Conservation (phyloP, 2,113 vertebrate species). For the Pheucticus melanocephalus region DNA sequence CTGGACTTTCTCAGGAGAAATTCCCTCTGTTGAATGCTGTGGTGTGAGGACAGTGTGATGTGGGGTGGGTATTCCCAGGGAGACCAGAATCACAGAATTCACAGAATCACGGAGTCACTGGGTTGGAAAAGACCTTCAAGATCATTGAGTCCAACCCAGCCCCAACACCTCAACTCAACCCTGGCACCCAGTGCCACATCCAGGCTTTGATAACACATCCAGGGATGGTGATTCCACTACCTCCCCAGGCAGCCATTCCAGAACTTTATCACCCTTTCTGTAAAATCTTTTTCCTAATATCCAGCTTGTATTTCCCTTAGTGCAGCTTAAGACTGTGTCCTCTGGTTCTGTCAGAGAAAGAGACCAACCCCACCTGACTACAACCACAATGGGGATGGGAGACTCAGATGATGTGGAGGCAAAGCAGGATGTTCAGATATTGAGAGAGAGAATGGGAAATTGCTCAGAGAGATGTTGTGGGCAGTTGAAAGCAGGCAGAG, state of each 20-base stretch:
- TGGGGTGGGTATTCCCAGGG: neutral
- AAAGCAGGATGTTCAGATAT: neutral
- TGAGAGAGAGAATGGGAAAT: neutral
- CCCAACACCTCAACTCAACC: neutral
- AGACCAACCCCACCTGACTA: accelerated
- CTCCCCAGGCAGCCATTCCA: neutral
- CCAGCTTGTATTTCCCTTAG: neutral
- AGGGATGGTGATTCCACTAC: neutral
- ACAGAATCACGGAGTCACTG: neutral
- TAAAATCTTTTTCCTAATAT: neutral
- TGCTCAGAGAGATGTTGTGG: neutral
- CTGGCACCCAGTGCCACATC: neutral
- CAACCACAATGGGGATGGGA: accelerated
- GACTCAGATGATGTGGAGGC: neutral
- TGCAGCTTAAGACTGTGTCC: neutral
- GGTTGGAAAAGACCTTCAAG: neutral
- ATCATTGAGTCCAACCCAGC: neutral
- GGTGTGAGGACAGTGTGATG: neutral
- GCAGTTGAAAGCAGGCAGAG: neutral
- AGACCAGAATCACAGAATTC: neutral
- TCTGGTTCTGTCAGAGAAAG: neutral
- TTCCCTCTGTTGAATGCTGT: neutral
- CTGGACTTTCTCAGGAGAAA: neutral
- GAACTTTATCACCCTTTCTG: neutral
- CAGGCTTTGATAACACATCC: neutral